These are phyloP conservation scores for Volucella zonaria DNA, from an alignment of 2,888 invertebrate species.

Conservation along the genomic window DNA sequence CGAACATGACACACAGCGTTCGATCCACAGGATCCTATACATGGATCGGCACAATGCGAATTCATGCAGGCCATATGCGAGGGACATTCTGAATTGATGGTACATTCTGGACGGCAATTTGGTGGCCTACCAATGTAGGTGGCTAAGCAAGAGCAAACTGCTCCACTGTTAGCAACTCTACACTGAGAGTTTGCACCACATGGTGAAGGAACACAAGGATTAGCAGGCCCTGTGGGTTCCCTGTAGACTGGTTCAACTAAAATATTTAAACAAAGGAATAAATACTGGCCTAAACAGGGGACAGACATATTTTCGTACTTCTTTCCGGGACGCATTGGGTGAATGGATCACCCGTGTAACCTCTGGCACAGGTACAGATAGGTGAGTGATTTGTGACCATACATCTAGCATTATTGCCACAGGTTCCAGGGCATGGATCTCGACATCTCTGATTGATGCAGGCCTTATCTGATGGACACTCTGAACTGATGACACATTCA, in stretches of 20 bases:
- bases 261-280: constrained; percentile 33
- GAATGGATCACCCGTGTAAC: constrained; percentile 90
- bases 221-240: constrained; percentile 79
- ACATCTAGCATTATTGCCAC: constrained; percentile 88
- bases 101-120: constrained; percentile 87
- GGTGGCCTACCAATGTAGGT: constrained; percentile 86
- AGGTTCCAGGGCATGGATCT: constrained; percentile 89
- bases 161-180: constrained; percentile 83
- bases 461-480: constrained; percentile 88
- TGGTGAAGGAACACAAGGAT: constrained; percentile 86
- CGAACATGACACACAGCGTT: constrained; percentile 86
- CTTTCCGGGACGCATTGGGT: constrained; percentile 85
- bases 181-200: constrained; percentile 87
- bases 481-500: constrained; percentile 90
- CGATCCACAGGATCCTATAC: constrained; percentile 87
- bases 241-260: constrained; percentile 73
- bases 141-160: constrained; percentile 85
- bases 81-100: constrained; percentile 84
- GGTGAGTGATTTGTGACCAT: constrained; percentile 90
- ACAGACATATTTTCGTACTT: constrained; percentile 78
- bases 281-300: background rate
- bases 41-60: constrained; percentile 85
- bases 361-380: constrained; percentile 88
- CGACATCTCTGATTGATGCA: constrained; percentile 90
- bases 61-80: constrained; percentile 83